Percentiles rank a stretch among this genome's conserved stretches.
Evolutionary conservation across 1,140 invertebrate genomes (phyloP).

Genomic region (Magallana gigas): DNA sequence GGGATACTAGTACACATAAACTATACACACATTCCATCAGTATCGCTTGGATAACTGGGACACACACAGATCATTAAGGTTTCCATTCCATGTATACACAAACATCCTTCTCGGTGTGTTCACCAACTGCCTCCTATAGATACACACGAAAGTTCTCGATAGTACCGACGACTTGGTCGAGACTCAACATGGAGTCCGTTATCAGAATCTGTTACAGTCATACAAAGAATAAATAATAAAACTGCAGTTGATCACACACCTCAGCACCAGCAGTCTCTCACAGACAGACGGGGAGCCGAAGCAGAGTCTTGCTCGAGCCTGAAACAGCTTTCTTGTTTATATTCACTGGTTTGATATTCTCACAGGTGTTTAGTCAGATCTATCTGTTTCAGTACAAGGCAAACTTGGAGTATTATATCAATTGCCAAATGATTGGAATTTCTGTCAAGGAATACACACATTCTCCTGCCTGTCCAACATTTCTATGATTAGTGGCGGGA

Average conservation of each 20-base stretch:
- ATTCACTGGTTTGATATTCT: conserved; percentile 24
- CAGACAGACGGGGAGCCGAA: neutral
- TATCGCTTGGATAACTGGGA: too few species aligned
- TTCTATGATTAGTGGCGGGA: conserved; percentile 76
- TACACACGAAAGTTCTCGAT: neutral
- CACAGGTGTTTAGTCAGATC: conserved; percentile 34
- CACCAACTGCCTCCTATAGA: neutral
- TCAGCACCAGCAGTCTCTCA: neutral
- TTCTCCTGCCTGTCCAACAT: conserved; percentile 77
- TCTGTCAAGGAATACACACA: conserved; percentile 74
- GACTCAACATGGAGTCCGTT: neutral
- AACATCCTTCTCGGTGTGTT: neutral
- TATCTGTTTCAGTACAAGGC: neutral
- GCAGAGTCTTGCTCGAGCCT: neutral
- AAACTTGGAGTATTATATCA: neutral
- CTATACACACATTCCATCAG: too few species aligned
- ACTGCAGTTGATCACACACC: conserved; percentile 12
- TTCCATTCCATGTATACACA: neutral
- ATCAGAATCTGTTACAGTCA: neutral
- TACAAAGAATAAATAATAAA: conserved; percentile 19
- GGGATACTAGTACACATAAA: too few species aligned
- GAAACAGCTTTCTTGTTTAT: neutral
- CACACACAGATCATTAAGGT: too few species aligned
- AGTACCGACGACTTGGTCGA: too few species aligned
- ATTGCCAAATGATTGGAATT: neutral